Base-by-base conservation (phyloP, 2,113 vertebrate species). In the Thunnus maccoyii region DNA sequence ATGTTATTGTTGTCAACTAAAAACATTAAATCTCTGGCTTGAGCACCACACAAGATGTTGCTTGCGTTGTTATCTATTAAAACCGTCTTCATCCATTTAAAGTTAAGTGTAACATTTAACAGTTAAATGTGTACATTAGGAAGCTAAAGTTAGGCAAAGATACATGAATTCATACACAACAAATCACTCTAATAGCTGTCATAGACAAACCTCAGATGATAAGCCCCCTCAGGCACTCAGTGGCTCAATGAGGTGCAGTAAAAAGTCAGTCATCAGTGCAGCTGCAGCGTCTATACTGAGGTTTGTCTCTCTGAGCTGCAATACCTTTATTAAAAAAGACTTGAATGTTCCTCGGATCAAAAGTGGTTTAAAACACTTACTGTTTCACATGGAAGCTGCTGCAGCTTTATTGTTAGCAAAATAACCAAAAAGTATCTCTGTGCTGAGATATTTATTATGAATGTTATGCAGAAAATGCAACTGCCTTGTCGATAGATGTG, bases 261-360 rank as follows among this genome's bases (percentile, higher is more conserved):
- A 74, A 60, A 69, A 60, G 61, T 75, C 73, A 57, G 47, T 82
- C 52, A 22, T 22, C 66, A 84, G 78, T 65, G 82, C 54, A 73
- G 68, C 68, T 12, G 17, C 20, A 62, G 68, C 54, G 22, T 72
- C 83, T 22, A 36, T 7, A 36, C 32, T 32, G 73, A 66, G 70
- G 60, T 74, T 60, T 68, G 47, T 76, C 63, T 64, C 83, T 79
- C 72, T n/a, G 51, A 86, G 67, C 78, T 66, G 63, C 63, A 62
- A 47, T 78, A 30, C 56, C 18, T 77, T 83, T 67, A 69, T 87
- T 47, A 46, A 80, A 70, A 73, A 56, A 66, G 65, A 58, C 64
- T 3, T n/a, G 18, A 70, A 30, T 8, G 41, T 63, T 60, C 48
- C 47, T 9, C 10, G 3, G 1, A 63, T 62, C 56, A 32, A 48